phyloP scores from a whole-genome alignment of 2,888 invertebrate species.

The Bombyx huttoni region DNA sequence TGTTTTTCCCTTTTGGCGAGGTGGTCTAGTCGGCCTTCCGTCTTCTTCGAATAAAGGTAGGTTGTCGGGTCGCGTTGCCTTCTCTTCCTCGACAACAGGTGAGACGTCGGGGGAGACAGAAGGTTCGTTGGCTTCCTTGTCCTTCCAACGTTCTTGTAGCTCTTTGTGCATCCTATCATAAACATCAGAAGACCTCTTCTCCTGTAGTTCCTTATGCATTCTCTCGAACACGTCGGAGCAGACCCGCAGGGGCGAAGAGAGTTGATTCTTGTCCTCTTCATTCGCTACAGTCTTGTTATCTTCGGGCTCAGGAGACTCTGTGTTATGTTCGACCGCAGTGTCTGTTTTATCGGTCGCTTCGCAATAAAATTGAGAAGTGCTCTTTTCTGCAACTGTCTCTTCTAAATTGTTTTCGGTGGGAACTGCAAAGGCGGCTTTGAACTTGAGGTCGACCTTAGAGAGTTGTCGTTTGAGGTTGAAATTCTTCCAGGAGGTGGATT shows the following conservation, averaged over 20 bases:
- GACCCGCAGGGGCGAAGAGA: slow-evolving; percentile 41
- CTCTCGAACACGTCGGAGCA: slow-evolving; percentile 53
- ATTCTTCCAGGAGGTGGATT: slow-evolving; percentile 81
- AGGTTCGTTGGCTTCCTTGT: slow-evolving; percentile 36
- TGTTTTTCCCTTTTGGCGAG: slow-evolving; percentile 59
- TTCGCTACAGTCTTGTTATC: slow-evolving; percentile 18
- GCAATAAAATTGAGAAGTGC: slow-evolving; percentile 53
- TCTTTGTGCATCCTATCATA: slow-evolving; percentile 58
- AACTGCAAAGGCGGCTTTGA: slow-evolving; percentile 75
- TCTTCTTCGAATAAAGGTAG: slow-evolving; percentile 67
- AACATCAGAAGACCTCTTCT: slow-evolving; percentile 37
- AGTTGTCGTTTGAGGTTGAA: slow-evolving; percentile 87
- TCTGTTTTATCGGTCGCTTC: slow-evolving; percentile 22
- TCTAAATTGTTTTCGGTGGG: slow-evolving; percentile 52
- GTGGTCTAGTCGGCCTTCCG: slow-evolving; percentile 47
- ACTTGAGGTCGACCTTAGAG: slow-evolving; percentile 82
- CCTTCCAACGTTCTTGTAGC: slow-evolving; percentile 57
- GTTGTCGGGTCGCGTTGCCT: slow-evolving; percentile 72
- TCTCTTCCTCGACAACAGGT: slow-evolving; percentile 21
- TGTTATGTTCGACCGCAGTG: slow-evolving; percentile 19
- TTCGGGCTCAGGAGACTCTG: slow-evolving; percentile 25
- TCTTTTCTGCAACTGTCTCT: slow-evolving; percentile 30
- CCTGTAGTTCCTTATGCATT: slow-evolving; percentile 52
- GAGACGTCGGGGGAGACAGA: slow-evolving; percentile 16
- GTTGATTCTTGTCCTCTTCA: slow-evolving; percentile 15